phyloP scores from a whole-genome alignment of 2,888 invertebrate genomes.

The Beris chalybata region DNA sequence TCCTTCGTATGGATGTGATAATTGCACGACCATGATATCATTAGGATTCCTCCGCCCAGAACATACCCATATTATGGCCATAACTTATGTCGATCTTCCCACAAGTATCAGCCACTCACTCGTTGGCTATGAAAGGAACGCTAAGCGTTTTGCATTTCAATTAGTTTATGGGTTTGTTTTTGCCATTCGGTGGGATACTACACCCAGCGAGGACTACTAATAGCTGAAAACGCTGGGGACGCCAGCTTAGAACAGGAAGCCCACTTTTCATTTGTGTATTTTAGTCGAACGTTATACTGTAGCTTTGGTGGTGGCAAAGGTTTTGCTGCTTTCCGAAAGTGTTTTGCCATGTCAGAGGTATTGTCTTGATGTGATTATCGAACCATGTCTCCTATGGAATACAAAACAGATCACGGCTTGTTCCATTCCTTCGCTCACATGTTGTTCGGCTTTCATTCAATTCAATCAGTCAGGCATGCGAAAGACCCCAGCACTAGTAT shows the following conservation, averaged over 20 bases:
- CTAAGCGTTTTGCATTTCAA: slow-evolving; percentile 24
- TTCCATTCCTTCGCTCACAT: slow-evolving; percentile 9
- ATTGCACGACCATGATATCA: no score
- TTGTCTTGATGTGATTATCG: slow-evolving; percentile 29
- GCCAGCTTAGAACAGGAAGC: slow-evolving; percentile 8
- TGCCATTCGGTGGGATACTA: slow-evolving; percentile 16
- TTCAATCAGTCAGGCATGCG: slow-evolving; percentile 13
- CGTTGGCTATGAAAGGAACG: slow-evolving; percentile 10
- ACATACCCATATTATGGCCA: no score
- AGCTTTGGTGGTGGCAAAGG: slow-evolving; percentile 1
- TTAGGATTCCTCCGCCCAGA: no score
- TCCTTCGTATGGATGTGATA: no score
- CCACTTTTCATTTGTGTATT: slow-evolving; percentile 16
- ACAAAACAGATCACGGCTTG: slow-evolving; percentile 24
- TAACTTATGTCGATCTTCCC: no score
- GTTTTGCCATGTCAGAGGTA: slow-evolving; percentile 1
- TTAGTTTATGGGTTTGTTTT: slow-evolving; percentile 19
- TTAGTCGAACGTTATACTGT: neutral
- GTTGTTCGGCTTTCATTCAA: neutral
- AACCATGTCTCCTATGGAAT: slow-evolving; percentile 33
- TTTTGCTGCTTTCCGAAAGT: slow-evolving; percentile 3
- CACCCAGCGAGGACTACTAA: slow-evolving; percentile 2
- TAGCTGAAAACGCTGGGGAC: neutral
- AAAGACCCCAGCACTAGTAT: neutral
- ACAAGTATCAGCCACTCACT: no score